These are phyloP conservation scores for Columba guinea DNA, from an alignment of 2,797 vertebrate species.

Conservation along the genomic window DNA sequence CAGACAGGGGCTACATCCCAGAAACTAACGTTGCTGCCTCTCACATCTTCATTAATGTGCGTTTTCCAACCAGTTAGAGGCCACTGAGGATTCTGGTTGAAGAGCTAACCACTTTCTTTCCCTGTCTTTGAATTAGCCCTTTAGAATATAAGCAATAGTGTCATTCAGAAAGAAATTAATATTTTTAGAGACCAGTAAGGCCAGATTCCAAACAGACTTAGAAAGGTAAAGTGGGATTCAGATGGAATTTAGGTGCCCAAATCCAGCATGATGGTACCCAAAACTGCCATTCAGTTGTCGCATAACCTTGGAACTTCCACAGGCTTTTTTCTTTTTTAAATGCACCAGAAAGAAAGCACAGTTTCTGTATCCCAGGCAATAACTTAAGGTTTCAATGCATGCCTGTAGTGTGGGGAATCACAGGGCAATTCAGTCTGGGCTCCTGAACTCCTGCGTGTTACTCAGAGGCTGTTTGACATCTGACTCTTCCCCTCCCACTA, in stretches of 20 bases:
- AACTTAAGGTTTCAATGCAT: neutral
- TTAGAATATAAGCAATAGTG: neutral
- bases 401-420: neutral
- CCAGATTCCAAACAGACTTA: neutral
- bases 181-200: neutral
- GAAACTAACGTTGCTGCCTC: neutral
- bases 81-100: neutral
- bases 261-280: neutral
- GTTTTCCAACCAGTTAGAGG: neutral
- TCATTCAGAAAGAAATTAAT: neutral
- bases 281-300: neutral
- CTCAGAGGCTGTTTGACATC: neutral
- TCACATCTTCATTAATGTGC: neutral
- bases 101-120: neutral
- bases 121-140: neutral
- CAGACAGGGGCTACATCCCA: neutral
- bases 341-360: no score
- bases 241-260: neutral
- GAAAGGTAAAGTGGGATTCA: neutral
- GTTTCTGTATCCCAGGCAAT: neutral
- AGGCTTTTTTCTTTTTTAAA: neutral
- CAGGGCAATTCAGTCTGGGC: neutral
- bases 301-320: neutral
- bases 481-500: accelerated
- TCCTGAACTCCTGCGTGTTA: neutral